Percentiles rank a stretch among this genome's conserved stretches.
phyloP scores from a whole-genome alignment of 2,797 vertebrate genomes.

The Pseudomugil tenellus region DNA sequence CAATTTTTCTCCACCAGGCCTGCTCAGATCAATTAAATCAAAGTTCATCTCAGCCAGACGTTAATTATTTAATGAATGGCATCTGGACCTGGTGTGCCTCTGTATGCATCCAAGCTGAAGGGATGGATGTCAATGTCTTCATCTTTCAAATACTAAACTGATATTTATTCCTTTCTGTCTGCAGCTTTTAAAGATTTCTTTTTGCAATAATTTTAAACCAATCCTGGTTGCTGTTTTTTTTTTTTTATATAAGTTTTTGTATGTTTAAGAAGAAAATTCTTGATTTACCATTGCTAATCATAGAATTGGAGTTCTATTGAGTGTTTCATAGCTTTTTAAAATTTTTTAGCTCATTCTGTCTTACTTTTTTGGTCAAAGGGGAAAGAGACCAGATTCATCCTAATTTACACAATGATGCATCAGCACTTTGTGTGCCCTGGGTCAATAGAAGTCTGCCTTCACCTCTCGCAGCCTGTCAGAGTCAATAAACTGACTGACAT shows the following conservation, averaged over 20 bases:
- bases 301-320: not conserved
- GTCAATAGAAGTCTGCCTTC: slow-evolving; percentile 75
- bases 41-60: slow-evolving; percentile 76
- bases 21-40: slow-evolving; percentile 82
- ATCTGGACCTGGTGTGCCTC: slow-evolving; percentile 63
- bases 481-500: slow-evolving; percentile 77
- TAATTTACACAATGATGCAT: slow-evolving; percentile 80
- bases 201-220: slow-evolving; percentile 11
- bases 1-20: slow-evolving; percentile 67
- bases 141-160: slow-evolving; percentile 25
- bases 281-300: not conserved
- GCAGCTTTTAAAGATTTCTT: not conserved
- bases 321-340: slow-evolving; percentile 3
- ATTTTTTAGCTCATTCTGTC: slow-evolving; percentile 27
- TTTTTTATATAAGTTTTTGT: not conserved
- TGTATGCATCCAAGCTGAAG: slow-evolving; percentile 33
- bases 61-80: slow-evolving; percentile 83
- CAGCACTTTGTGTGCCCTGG: slow-evolving; percentile 74
- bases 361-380: slow-evolving; percentile 58
- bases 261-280: not conserved
- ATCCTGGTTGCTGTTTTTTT: slow-evolving; percentile 4
- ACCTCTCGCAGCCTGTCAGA: slow-evolving; percentile 70
- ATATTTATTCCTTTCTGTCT: not conserved
- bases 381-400: slow-evolving; percentile 57
- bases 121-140: slow-evolving; percentile 1